Evolutionary conservation across 2,888 invertebrate genomes (phyloP).

Genomic region (Aphodius granarius): DNA sequence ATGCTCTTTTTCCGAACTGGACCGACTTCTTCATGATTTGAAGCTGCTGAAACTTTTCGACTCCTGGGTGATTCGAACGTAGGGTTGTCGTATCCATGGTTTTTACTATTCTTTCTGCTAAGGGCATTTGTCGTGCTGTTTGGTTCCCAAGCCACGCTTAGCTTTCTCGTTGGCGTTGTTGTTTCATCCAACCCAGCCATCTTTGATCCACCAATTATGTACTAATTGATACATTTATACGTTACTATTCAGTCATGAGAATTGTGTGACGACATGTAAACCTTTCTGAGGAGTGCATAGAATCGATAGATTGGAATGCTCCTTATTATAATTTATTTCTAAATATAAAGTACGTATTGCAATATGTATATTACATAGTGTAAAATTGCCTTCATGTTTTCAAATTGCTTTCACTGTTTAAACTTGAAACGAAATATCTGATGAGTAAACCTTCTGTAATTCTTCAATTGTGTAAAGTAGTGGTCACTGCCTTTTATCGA

Average conservation of each 20-base stretch:
- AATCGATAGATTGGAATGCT: no score
- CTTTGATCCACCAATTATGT: neutral
- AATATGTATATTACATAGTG: no score
- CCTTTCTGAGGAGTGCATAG: neutral
- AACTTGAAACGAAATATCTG: no score
- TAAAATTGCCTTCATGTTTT: no score
- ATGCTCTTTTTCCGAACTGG: conserved; percentile 74
- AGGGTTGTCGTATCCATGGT: conserved; percentile 65
- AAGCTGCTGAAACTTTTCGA: conserved; percentile 47
- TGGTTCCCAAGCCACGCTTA: conserved; percentile 25
- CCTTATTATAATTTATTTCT: no score
- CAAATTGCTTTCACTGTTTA: no score
- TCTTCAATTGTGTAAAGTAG: no score
- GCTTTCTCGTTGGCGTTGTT: conserved; percentile 15
- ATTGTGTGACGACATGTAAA: neutral
- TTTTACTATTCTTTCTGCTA: conserved; percentile 37
- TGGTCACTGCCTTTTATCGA: no score
- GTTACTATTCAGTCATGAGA: neutral
- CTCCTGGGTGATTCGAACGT: conserved; percentile 61
- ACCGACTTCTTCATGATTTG: conserved; percentile 63
- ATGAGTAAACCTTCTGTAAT: no score
- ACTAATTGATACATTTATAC: neutral
- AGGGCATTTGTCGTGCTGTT: conserved; percentile 22
- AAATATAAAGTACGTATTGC: no score
- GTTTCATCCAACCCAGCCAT: conserved; percentile 19